Percentiles rank a stretch among this genome's conserved stretches.
phyloP scores from a whole-genome alignment of 2,888 invertebrate genomes.

The Scelioninae gen. 1 region DNA sequence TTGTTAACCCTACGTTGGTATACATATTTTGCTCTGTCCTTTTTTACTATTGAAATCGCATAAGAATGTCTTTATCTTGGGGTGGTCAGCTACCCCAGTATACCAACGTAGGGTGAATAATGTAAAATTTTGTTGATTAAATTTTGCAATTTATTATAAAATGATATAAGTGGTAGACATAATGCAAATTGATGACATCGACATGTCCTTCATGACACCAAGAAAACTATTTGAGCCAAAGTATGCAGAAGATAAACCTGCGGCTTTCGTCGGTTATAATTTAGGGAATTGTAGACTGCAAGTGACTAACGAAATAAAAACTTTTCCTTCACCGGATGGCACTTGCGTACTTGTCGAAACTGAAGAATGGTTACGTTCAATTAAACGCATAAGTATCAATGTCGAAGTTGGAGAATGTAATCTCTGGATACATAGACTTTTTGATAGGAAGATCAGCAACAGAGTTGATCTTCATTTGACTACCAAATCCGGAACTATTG shows the following conservation, averaged over 20 bases:
- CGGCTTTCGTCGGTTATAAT: slow-evolving; percentile 79
- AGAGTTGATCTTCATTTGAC: slow-evolving; percentile 76
- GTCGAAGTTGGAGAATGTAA: slow-evolving; percentile 70
- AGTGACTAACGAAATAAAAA: slow-evolving; percentile 71
- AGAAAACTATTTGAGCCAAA: slow-evolving; percentile 53
- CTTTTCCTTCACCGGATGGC: slow-evolving; percentile 76
- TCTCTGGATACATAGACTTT: slow-evolving; percentile 72
- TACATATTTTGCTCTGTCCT: too few relatives aligned
- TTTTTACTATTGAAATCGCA: too few relatives aligned
- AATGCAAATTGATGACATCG: slow-evolving; percentile 42
- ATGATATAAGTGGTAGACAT: too few relatives aligned
- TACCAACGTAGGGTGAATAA: too few relatives aligned
- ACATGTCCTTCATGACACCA: slow-evolving; percentile 60
- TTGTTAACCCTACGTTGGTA: too few relatives aligned
- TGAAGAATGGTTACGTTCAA: slow-evolving; percentile 76
- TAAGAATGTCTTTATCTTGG: too few relatives aligned
- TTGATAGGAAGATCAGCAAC: slow-evolving; percentile 27
- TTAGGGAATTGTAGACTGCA: slow-evolving; percentile 77
- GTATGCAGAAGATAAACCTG: slow-evolving; percentile 63
- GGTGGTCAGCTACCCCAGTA: too few relatives aligned
- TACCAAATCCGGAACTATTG: slow-evolving; percentile 74
- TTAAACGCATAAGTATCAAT: slow-evolving; percentile 71
- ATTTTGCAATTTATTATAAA: too few relatives aligned
- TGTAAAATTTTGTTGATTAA: too few relatives aligned
- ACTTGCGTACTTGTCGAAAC: slow-evolving; percentile 74